Percentiles rank a stretch among this genome's conserved stretches.
phyloP scores from a whole-genome alignment of 2,888 invertebrate species.

The Dastarcus helophoroides region DNA sequence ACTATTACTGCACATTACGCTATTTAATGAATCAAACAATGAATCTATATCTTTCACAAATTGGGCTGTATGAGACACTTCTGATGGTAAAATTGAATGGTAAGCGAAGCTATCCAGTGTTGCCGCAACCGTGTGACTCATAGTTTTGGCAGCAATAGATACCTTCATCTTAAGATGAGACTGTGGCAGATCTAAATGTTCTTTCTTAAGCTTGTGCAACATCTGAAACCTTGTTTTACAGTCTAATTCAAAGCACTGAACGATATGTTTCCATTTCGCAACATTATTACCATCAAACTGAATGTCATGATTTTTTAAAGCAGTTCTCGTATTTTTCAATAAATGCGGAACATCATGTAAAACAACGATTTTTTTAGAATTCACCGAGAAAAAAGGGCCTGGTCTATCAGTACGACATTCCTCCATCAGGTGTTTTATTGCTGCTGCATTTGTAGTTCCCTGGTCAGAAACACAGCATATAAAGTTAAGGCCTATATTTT shows the following conservation, averaged over 20 bases:
- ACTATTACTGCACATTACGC: too few relatives aligned
- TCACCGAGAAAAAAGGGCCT: background rate
- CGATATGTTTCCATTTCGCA: conserved; percentile 1
- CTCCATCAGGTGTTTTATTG: background rate
- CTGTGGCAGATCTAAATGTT: background rate
- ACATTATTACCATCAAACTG: background rate
- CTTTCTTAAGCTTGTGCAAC: background rate
- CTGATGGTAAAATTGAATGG: conserved; percentile 5
- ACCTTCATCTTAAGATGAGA: too few relatives aligned
- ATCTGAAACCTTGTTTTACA: background rate
- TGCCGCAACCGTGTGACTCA: too few relatives aligned
- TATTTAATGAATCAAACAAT: conserved; percentile 5
- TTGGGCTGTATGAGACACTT: conserved; percentile 3
- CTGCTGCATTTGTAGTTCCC: conserved; percentile 1
- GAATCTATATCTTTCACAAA: conserved; percentile 2
- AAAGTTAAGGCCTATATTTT: background rate
- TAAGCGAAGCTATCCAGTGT: too few relatives aligned
- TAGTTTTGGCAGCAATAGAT: too few relatives aligned
- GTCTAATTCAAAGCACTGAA: background rate
- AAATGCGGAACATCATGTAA: conserved; percentile 1
- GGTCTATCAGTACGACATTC: too few relatives aligned
- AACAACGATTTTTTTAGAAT: conserved; percentile 1
- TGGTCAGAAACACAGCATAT: background rate
- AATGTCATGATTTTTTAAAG: conserved; percentile 3
- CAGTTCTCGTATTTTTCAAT: conserved; percentile 1